Evolutionary conservation across 1,140 invertebrate genomes (phyloP), one percentile per base, ranked within the genome.

Genomic region (Rhagoletis zephyria): DNA sequence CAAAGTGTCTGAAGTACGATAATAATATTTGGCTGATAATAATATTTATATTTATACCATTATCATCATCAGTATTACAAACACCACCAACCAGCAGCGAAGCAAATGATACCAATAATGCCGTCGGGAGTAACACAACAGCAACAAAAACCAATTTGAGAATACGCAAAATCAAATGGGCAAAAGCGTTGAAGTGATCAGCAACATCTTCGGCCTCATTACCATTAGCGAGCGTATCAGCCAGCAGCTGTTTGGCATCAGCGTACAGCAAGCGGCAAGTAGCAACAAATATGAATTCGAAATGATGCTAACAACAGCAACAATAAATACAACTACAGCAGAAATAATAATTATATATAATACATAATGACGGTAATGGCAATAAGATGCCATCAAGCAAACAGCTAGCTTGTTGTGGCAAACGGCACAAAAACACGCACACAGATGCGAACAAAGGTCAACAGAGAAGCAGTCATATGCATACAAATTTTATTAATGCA

Each of bases 21-120:
- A 56, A 81, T 3, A 48, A 74, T 12, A n/a, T 51, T 56, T 56
- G 16, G 5, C 74, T 81, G 48, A 81, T 81, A 81, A 56, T 19
- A 81, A 81, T 81, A 81, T 81, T 81, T 81, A 56, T 81, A 56
- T 56, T 81, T 56, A 56, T 81, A 56, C 51, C 56, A 56, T 81
- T 56, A 56, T 19, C 19, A 67, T 9, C 1, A 56, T 56, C 74
- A 42, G 51, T 16, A 81, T 51, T 12, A 30, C 16, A 16, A 81
- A n/a, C 74, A 10, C 16, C 16, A 19, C n/a, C n/a, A n/a, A n/a
- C n/a, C n/a, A n/a, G 51, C 10, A 51, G 4, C 5, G 5, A 19
- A 51, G 70, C 0, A 16, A 51, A 16, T 77, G 48, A 81, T 9
- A 56, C 5, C 16, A 81, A 56, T n/a, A 81, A 81, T 56, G 74